phyloP scores from a whole-genome alignment of 2,113 vertebrate genomes.

The Ceuthmochares aereus region DNA sequence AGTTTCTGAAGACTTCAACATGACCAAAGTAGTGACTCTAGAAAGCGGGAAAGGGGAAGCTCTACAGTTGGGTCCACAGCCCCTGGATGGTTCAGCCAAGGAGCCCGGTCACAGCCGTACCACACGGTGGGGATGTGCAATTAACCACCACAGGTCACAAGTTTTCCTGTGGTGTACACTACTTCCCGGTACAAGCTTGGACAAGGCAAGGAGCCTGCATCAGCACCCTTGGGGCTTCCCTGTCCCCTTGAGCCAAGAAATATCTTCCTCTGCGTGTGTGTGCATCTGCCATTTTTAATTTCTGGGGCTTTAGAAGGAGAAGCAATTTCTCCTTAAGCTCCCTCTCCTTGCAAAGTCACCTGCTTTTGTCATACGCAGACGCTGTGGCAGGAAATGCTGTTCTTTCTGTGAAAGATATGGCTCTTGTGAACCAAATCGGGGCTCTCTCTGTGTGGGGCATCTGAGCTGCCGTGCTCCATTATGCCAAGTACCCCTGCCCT shows the following conservation, averaged over 20 bases:
- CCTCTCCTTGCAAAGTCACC: constrained; percentile 23
- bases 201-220: neutral
- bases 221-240: neutral
- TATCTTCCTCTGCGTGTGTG: neutral
- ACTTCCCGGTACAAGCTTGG: neutral
- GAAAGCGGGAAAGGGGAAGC: neutral
- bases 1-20: constrained; percentile 24
- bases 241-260: neutral
- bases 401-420: constrained; percentile 77
- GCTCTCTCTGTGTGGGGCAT: neutral
- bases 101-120: neutral
- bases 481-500: constrained; percentile 43
- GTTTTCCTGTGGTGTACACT: neutral
- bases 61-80: neutral
- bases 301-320: constrained; percentile 7
- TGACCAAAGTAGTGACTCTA: constrained; percentile 65
- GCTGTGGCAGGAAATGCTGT: constrained; percentile 58
- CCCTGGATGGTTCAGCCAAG: neutral
- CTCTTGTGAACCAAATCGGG: constrained; percentile 35
- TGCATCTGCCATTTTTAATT: neutral
- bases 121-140: fast-evolving
- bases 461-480: neutral
- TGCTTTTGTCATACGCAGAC: neutral
- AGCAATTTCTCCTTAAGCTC: neutral
- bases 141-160: neutral